phyloP scores from a whole-genome alignment of 2,888 invertebrate species.

The Sarcophaga variegata region DNA sequence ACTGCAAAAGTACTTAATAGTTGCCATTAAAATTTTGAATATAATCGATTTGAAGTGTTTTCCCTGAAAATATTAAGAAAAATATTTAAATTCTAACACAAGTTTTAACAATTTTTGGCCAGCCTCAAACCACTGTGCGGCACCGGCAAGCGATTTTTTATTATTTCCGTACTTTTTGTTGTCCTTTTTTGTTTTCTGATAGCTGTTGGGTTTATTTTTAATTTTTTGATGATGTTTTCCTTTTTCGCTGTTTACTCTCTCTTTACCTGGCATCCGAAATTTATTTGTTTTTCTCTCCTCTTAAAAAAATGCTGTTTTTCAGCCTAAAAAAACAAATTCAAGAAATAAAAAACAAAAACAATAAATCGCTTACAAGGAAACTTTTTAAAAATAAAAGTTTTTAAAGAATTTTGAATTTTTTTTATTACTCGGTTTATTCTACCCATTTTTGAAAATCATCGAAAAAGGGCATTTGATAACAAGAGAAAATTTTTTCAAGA shows the following conservation, averaged over 20 bases:
- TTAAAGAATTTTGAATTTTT: constrained; percentile 16
- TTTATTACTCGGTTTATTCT: neutral
- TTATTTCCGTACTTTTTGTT: constrained; percentile 28
- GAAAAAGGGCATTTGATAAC: too few relatives aligned
- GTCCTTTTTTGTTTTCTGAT: neutral
- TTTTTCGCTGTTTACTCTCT: too few relatives aligned
- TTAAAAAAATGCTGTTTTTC: constrained; percentile 1
- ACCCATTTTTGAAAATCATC: neutral
- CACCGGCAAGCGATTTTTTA: neutral
- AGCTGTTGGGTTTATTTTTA: constrained; percentile 17
- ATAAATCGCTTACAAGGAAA: constrained; percentile 20
- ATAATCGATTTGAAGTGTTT: too few relatives aligned
- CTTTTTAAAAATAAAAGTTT: constrained; percentile 7
- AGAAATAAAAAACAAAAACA: constrained; percentile 4
- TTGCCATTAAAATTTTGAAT: too few relatives aligned
- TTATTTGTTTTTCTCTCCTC: constrained; percentile 19
- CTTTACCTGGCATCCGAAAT: neutral
- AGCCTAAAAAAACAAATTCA: neutral
- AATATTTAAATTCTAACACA: too few relatives aligned
- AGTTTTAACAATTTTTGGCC: too few relatives aligned
- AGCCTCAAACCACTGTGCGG: too few relatives aligned
- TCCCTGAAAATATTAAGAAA: too few relatives aligned
- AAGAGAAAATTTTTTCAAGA: too few relatives aligned
- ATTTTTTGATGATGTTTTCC: constrained; percentile 27
- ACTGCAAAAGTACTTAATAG: too few relatives aligned